These are phyloP conservation scores for Trachelus troglodyta DNA, from an alignment of 2,888 invertebrate genomes.

Conservation along the genomic window DNA sequence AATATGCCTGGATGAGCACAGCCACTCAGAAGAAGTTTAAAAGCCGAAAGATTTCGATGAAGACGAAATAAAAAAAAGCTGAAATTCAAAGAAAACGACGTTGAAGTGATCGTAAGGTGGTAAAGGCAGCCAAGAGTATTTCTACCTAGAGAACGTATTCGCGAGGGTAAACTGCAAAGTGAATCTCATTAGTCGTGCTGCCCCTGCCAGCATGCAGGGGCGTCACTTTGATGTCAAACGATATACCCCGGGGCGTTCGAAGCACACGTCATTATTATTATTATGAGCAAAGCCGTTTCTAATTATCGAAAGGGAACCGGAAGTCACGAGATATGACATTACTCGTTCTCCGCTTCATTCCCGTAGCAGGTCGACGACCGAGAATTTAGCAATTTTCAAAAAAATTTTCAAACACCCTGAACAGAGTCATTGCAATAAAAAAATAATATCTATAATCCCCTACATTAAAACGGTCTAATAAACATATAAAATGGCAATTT, in stretches of 20 bases:
- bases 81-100: not conserved
- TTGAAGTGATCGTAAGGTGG: not conserved
- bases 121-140: not conserved
- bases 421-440: not conserved
- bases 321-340: slow-evolving; percentile 42
- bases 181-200: slow-evolving; percentile 61
- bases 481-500: not conserved
- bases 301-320: slow-evolving; percentile 58
- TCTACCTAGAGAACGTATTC: slow-evolving; percentile 22
- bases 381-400: not conserved
- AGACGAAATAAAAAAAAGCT: not conserved
- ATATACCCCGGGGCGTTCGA: slow-evolving; percentile 23
- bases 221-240: slow-evolving; percentile 23
- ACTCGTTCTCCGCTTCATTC: slow-evolving; percentile 25
- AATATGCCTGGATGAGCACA: not conserved
- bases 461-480: not conserved
- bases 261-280: slow-evolving; percentile 53
- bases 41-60: not conserved
- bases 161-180: slow-evolving; percentile 57
- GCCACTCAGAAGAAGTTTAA: not conserved
- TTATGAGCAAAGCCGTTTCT: slow-evolving; percentile 52
- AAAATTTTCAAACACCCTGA: not conserved
- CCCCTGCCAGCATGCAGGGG: slow-evolving; percentile 40
- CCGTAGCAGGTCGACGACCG: slow-evolving; percentile 4
- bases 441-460: not conserved